Evolutionary conservation across 2,113 vertebrate genomes (phyloP), one percentile per base, ranked within the genome.

Genomic region (Salvelinus fontinalis): DNA sequence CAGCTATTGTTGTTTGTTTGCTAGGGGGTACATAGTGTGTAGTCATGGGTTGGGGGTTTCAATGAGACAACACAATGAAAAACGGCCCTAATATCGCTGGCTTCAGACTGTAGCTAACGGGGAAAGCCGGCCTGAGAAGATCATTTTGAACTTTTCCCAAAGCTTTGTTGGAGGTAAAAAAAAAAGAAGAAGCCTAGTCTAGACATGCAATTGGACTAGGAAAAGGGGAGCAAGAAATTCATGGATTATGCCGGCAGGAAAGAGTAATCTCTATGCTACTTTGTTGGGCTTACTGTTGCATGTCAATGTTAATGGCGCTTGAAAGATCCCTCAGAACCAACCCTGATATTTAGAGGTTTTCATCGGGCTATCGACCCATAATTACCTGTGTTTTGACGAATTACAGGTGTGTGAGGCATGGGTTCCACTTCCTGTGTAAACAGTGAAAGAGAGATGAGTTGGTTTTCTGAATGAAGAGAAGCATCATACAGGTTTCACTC

Each of bases 241-340:
- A 90, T 86, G 83, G 93, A 94, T 95, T 94, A 94, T 85, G 87
- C 87, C 78, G 89, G 88, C 92, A 93, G 93, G 94, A 96, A 96
- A 94, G 88, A 93, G 80, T 91, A 93, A 93, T 93, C 88, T 92
- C 89, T 82, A 54, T 69, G 85, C 88, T 86, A 85, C 87, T 93
- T 94, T 92, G 75, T 86, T 89, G 82, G 88, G 85, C 60, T 97
- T 95, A 93, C 83, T 76, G 80, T 88, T 62, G 71, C 83, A 91
- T 90, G 90, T 95, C 92, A 94, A 86, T 91, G 91, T 93, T 92
- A 91, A 83, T 80, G 90, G 79, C 84, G 91, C 91, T 84, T 91
- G 79, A 89, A 91, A 89, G 86, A 86, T 91, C 88, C 89, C 80
- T 89, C 84, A 78, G 68, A 44, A 91, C 90, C 91, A 86, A 88